These are phyloP conservation scores for Syritta pipiens DNA, from an alignment of 2,888 invertebrate species.

Conservation along the genomic window DNA sequence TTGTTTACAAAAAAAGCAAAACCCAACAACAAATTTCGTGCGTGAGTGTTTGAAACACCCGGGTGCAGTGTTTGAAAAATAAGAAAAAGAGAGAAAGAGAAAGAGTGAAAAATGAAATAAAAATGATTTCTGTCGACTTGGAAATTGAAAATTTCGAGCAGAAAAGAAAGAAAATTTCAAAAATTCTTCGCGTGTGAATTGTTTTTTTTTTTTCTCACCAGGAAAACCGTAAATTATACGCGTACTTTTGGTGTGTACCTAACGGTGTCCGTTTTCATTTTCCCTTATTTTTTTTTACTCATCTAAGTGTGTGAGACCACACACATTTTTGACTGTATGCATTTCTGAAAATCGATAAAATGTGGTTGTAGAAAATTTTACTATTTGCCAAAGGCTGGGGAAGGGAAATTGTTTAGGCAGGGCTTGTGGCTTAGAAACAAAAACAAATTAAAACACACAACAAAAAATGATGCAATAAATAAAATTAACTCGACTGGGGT, in stretches of 20 bases:
- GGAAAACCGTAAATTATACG: conserved; percentile 9
- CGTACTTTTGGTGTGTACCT: conserved; percentile 54
- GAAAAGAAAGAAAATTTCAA: background rate
- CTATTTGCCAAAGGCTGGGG: background rate
- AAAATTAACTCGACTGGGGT: conserved; percentile 6
- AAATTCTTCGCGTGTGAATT: background rate
- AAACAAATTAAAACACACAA: too few relatives aligned
- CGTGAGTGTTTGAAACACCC: background rate
- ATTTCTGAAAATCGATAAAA: conserved; percentile 69
- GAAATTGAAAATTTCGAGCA: background rate
- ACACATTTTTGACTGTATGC: conserved; percentile 59
- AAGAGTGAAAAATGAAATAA: conserved; percentile 7
- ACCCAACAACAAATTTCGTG: background rate
- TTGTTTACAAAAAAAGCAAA: background rate
- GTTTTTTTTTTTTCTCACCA: background rate
- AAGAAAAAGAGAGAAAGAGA: conserved; percentile 11
- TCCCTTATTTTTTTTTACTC: conserved; percentile 25
- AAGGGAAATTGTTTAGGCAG: background rate
- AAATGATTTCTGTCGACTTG: too few relatives aligned
- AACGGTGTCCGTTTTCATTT: conserved; percentile 26
- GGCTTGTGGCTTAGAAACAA: too few relatives aligned
- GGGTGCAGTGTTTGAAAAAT: background rate
- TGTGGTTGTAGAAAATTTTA: conserved; percentile 59
- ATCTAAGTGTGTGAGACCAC: conserved; percentile 37
- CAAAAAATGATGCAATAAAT: conserved; percentile 22